Percentiles rank a stretch among this genome's conserved stretches.
These are phyloP conservation scores for Apeltes quadracus DNA, from an alignment of 2,113 vertebrate genomes.

Conservation along the genomic window DNA sequence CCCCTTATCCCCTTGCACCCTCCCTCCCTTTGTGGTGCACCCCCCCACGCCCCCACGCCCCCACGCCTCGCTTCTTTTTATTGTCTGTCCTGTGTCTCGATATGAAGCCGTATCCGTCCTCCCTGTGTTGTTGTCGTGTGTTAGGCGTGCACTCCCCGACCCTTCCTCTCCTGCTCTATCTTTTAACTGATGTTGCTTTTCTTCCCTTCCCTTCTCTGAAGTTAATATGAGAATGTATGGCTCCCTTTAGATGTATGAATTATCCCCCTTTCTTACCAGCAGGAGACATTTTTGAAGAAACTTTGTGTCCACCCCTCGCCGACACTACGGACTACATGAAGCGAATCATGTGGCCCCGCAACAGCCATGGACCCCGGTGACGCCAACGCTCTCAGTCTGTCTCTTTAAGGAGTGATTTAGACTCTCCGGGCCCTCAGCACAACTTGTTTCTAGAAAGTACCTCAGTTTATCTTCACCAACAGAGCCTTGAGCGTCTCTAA, in stretches of 20 bases:
- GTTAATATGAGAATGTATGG: constrained; percentile 93
- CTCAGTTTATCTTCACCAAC: constrained; percentile 64
- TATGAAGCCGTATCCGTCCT: constrained; percentile 49
- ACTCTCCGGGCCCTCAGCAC: constrained; percentile 77
- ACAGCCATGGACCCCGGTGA: constrained; percentile 58
- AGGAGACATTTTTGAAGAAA: constrained; percentile 87
- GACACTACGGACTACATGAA: constrained; percentile 12
- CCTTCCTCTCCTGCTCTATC: constrained; percentile 57
- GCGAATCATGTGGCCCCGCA: constrained; percentile 44
- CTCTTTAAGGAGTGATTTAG: constrained; percentile 88
- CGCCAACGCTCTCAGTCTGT: constrained; percentile 77
- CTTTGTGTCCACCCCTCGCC: constrained; percentile 78
- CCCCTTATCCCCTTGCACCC: constrained; percentile 74
- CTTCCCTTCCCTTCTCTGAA: constrained; percentile 85
- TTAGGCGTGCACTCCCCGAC: constrained; percentile 24
- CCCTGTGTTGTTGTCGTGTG: constrained; percentile 42
- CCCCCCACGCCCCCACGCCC: constrained; percentile 16
- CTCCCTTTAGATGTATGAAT: constrained; percentile 93
- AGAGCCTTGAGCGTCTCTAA: constrained; percentile 62
- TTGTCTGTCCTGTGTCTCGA: constrained; percentile 57
- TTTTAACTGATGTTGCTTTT: constrained; percentile 88
- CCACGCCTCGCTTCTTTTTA: constrained; percentile 28
- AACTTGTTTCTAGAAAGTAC: constrained; percentile 57
- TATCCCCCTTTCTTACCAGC: constrained; percentile 86
- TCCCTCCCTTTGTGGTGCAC: constrained; percentile 34